Percentiles rank a stretch among this genome's conserved stretches.
Conservation (phyloP, 2,113 vertebrate genomes). For the Caracal caracal region DNA sequence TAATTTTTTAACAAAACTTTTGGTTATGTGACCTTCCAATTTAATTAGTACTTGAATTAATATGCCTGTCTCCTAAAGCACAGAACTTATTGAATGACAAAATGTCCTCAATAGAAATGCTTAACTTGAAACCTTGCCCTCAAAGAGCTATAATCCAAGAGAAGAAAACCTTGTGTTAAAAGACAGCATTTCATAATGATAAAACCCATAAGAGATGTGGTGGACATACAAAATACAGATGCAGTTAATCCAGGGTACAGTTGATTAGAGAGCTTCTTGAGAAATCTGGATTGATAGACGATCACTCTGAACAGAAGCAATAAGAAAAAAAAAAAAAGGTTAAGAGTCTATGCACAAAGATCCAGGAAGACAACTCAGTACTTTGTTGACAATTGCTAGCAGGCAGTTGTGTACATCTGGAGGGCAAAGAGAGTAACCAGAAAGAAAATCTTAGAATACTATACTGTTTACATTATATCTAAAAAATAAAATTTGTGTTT, state of each 20-base stretch:
- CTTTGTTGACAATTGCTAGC: background rate
- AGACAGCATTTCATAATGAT: background rate
- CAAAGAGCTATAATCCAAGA: background rate
- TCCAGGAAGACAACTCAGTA: background rate
- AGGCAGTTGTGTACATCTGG: background rate
- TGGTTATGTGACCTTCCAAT: background rate
- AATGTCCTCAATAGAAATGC: background rate
- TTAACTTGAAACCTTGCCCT: background rate
- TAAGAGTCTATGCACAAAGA: background rate
- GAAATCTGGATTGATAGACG: background rate
- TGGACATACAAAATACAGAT: background rate
- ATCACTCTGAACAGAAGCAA: background rate
- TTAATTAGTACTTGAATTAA: background rate
- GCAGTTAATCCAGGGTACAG: background rate
- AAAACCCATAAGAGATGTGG: background rate
- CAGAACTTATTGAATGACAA: background rate
- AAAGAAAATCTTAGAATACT: background rate
- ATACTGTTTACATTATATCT: background rate
- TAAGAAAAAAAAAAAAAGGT: background rate
- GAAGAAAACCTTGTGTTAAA: conserved; percentile 5
- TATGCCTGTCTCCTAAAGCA: background rate
- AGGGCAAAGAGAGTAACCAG: background rate
- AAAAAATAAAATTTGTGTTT: background rate
- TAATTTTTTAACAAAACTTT: background rate
- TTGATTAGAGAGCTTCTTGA: background rate